Percentiles rank a stretch among this genome's conserved stretches.
Conservation (phyloP, 2,797 vertebrate species). For the Thunnus albacares region DNA sequence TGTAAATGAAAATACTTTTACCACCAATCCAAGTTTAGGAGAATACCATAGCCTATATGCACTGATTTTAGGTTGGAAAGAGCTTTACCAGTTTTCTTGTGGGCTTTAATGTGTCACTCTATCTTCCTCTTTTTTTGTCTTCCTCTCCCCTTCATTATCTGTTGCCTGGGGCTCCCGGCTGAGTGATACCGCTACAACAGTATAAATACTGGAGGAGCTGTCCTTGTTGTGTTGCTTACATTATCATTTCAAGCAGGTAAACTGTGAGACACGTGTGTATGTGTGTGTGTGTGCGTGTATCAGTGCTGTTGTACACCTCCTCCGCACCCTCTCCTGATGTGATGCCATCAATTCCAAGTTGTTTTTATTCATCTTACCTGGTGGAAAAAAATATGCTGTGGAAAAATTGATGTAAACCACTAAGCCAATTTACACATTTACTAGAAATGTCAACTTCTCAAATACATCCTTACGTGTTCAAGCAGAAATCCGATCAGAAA, state of each 20-base stretch:
- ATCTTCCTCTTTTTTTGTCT: not conserved
- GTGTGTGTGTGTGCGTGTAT: not conserved
- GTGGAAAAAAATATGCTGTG: slow-evolving; percentile 5
- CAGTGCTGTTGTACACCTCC: slow-evolving; percentile 2
- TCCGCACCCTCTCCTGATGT: slow-evolving; percentile 1
- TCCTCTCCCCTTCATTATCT: slow-evolving; percentile 4
- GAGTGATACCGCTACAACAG: slow-evolving; percentile 2
- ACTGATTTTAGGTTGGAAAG: not conserved
- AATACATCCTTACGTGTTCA: no score
- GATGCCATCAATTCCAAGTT: not conserved
- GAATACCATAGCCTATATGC: no score
- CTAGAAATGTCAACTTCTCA: no score
- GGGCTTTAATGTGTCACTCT: not conserved
- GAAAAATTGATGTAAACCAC: slow-evolving; percentile 28
- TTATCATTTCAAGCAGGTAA: slow-evolving; percentile 44
- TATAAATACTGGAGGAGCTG: slow-evolving; percentile 11
- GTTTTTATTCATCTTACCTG: slow-evolving; percentile 17
- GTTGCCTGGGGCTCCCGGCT: not conserved
- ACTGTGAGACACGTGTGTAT: not conserved
- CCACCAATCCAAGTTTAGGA: no score
- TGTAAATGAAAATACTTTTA: not conserved
- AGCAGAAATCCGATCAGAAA: no score
- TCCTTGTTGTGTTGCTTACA: slow-evolving; percentile 32
- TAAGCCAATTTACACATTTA: not conserved
- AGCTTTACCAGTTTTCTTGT: not conserved